Conservation (phyloP, 2,888 invertebrate genomes). For the Ceratothoa steindachneri region DNA sequence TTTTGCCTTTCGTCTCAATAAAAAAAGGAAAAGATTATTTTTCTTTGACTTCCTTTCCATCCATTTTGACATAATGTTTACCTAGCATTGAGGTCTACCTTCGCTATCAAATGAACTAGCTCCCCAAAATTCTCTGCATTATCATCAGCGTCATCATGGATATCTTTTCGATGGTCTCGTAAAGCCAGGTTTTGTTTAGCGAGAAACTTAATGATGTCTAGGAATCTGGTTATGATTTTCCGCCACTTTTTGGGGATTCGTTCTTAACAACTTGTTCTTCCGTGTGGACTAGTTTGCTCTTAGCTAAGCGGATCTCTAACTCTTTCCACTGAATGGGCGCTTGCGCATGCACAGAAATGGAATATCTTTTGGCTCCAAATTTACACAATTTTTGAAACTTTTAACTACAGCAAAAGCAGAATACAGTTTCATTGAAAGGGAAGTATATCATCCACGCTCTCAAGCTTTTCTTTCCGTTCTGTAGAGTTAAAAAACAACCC, state of each 20-base stretch:
- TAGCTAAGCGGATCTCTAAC: background rate
- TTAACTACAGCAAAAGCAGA: background rate
- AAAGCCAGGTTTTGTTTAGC: background rate
- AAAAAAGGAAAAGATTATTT: slow-evolving; percentile 16
- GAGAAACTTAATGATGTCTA: background rate
- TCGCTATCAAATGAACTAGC: slow-evolving; percentile 4
- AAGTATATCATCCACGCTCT: background rate
- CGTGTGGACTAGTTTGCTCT: background rate
- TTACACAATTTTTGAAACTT: background rate
- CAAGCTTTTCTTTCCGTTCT: background rate
- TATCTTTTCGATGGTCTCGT: background rate
- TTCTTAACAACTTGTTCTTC: background rate
- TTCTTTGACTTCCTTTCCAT: slow-evolving; percentile 22
- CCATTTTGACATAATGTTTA: slow-evolving; percentile 6
- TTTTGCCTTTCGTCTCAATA: slow-evolving; percentile 17
- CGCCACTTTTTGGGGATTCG: background rate
- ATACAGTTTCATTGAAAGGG: background rate
- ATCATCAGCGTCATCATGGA: background rate
- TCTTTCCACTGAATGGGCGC: slow-evolving; percentile 1
- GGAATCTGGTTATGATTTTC: background rate
- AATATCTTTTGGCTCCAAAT: background rate
- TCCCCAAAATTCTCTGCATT: background rate
- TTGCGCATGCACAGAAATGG: slow-evolving; percentile 1
- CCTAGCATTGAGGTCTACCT: background rate
- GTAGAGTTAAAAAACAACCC: background rate